Evolutionary conservation across 2,113 vertebrate genomes (phyloP), one percentile per base, ranked within the genome.

Genomic region (Gymnorhina tibicen): DNA sequence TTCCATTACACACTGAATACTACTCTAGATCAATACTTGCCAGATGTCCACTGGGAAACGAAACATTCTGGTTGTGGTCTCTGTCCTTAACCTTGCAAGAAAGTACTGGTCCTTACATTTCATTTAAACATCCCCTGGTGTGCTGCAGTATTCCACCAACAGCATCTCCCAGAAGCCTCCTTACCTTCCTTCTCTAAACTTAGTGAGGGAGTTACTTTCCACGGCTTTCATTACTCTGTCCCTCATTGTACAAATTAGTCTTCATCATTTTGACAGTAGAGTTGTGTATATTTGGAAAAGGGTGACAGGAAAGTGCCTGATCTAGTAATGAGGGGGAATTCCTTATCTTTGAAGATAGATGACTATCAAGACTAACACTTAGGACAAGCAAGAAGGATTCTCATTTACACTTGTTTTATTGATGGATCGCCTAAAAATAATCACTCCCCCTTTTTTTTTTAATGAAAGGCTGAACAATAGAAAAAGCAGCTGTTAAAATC

Each of bases 1-100:
- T 97, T 89, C 93, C 78, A 96, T 74, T 55, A 64, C 74, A 92
- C 11, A 26, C 47, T 83, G 89, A 87, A 95, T 44, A 74, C 35
- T 5, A 82, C 5, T 35, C n/a, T 35, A 52, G 86, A 55, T 93
- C 89, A 67, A 85, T 86, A 69, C 55, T 87, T 95, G 76, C 74
- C 87, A 83, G 82, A 73, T 96, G 75, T 42, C 78, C 74, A n/a
- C 37, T 73, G 89, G 82, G 49, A 89, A 83, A 76, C 2, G 6
- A 95, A 85, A 77, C 6, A 91, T 63, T 53, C 55, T 91, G 89
- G 62, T 87, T 62, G 39, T 46, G 16, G 27, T 79, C 22, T 90
- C 68, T 89, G 80, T 73, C 90, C 58, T 52, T 91, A 93, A 87
- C 55, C 75, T 75, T 86, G 68, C 88, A 84, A 49, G 93, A 89